Conservation (phyloP, 2,113 vertebrate species). For the Chaetodon auriga region DNA sequence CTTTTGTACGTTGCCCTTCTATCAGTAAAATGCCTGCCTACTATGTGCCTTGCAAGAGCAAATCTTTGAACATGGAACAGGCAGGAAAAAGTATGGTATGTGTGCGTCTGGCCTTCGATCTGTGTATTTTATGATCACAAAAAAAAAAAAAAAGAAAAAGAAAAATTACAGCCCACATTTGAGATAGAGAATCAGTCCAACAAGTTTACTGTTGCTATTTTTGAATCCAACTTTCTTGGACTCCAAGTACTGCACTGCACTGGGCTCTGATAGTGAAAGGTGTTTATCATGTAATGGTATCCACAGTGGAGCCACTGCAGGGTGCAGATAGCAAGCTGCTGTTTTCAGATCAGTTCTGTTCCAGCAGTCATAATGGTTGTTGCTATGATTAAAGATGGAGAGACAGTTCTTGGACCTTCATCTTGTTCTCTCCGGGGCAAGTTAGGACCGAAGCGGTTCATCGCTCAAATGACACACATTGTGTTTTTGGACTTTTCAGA, state of each 20-base stretch:
- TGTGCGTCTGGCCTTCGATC: neutral
- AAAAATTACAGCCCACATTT: constrained; percentile 1
- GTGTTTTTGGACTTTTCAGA: constrained; percentile 25
- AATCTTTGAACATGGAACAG: neutral
- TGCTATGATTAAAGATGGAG: constrained; percentile 75
- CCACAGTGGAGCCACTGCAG: constrained; percentile 81
- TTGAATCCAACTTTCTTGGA: constrained; percentile 70
- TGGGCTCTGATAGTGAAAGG: constrained; percentile 74
- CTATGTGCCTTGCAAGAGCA: neutral
- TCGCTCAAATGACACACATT: constrained; percentile 23
- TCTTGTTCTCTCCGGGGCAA: constrained; percentile 44
- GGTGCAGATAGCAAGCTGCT: constrained; percentile 76
- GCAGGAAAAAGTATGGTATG: neutral
- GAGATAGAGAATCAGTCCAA: constrained; percentile 37
- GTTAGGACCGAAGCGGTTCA: neutral
- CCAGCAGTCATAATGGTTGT: constrained; percentile 74
- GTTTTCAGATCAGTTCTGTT: constrained; percentile 78
- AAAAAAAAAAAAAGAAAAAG: neutral
- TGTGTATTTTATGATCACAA: neutral
- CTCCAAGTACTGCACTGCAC: constrained; percentile 47
- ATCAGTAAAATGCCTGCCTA: neutral
- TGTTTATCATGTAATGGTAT: constrained; percentile 80
- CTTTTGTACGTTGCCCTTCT: neutral
- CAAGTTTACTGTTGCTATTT: constrained; percentile 62
- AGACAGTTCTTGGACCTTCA: constrained; percentile 66